Evolutionary conservation across 2,888 invertebrate species (phyloP), one percentile per base, ranked within the genome.

Genomic region (Eupithecia subumbrata): DNA sequence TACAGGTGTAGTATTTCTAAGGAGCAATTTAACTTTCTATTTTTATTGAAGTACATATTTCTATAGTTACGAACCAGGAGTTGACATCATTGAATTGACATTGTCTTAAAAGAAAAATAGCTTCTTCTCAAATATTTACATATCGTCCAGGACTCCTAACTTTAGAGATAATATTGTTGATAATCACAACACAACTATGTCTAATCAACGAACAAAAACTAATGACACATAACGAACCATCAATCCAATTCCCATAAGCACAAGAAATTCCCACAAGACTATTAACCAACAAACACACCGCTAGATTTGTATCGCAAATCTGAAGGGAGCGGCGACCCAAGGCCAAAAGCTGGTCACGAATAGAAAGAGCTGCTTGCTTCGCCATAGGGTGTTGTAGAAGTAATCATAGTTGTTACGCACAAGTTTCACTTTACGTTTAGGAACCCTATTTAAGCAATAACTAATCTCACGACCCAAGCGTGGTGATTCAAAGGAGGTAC

Each of bases 281-380:
- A 83, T 85, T 84, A 82, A 82, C 79, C 81, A 81, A 78, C 83
- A 87, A 87, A 85, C 85, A 82, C 82, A 84, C 82, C 83, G 81
- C 78, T 74, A 86, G 91, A 92, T 91, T 86, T 82, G 82, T 89
- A 91, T 91, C 92, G 87, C 86, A 84, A 86, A 88, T 86, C 85
- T 86, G 86, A 89, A 89, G 92, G 93, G 93, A 91, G 90, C 91
- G 93, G 80, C 88, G 84, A 83, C 82, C 90, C 92, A 92, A 93
- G 92, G 92, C 91, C 90, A 86, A 78, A 81, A 75, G 82, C 88
- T 82, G 88, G 92, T 92, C 93, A 94, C 93, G 93, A 90, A 90
- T 92, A 90, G 91, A 91, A 89, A 93, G 92, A 92, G 88, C 79
- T 81, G 84, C 76, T 11, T 60, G 66, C 60, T 69, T 45, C 64